These are phyloP conservation scores for Ophion obscuratus DNA, from an alignment of 2,888 invertebrate genomes.

Conservation along the genomic window DNA sequence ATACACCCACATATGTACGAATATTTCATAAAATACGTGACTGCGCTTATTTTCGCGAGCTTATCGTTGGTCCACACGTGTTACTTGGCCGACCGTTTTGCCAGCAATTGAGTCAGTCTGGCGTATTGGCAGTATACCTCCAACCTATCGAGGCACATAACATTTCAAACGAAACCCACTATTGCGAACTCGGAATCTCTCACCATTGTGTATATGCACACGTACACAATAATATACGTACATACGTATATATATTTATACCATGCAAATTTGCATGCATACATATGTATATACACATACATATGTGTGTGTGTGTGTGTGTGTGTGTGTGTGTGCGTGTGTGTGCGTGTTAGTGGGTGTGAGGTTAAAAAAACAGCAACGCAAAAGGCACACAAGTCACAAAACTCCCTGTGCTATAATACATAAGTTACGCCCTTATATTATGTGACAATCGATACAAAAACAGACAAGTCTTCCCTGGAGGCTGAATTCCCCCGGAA, in stretches of 20 bases:
- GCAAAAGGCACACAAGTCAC: too few species aligned
- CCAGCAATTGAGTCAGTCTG: constrained; percentile 54
- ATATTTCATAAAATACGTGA: constrained; percentile 81
- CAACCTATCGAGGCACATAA: constrained; percentile 51
- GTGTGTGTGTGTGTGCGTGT: too few species aligned
- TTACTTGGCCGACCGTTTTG: constrained; percentile 67
- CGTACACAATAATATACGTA: background rate
- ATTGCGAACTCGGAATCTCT: constrained; percentile 28
- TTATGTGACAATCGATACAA: too few species aligned
- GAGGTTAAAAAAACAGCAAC: too few species aligned
- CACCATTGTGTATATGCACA: constrained; percentile 3
- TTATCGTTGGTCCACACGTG: constrained; percentile 79
- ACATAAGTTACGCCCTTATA: too few species aligned
- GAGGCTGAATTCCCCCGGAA: constrained; percentile 7
- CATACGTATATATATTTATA: background rate
- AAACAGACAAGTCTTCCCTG: too few species aligned
- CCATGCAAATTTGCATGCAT: too few species aligned
- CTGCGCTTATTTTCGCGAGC: constrained; percentile 78
- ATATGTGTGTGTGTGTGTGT: too few species aligned
- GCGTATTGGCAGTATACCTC: constrained; percentile 63
- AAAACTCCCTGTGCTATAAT: too few species aligned
- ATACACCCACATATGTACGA: constrained; percentile 1
- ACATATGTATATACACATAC: too few species aligned
- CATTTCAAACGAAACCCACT: constrained; percentile 42
- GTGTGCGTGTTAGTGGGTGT: too few species aligned